A percentile compares a stretch with the other conserved stretches of the same genome.
phyloP scores from a whole-genome alignment of 2,113 vertebrate genomes.

The Caloenas nicobarica region DNA sequence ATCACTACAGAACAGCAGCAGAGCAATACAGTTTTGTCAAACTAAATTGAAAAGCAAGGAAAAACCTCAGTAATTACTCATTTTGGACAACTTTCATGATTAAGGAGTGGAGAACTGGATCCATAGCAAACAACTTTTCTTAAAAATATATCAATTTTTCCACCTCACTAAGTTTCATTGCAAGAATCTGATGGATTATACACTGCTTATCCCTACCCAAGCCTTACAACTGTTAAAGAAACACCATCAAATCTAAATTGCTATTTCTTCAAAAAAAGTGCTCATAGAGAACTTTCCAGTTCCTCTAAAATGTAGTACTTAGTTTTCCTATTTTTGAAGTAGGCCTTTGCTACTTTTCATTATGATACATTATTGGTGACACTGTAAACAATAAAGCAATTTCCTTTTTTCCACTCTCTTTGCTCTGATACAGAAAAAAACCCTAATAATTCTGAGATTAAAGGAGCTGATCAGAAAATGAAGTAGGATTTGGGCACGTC shows the following conservation, averaged over 20 bases:
- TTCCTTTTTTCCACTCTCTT: slow-evolving; percentile 15
- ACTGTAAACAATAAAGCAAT: not conserved
- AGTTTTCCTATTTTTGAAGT: not conserved
- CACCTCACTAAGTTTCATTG: not conserved
- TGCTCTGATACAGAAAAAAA: not conserved
- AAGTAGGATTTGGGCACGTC: not conserved
- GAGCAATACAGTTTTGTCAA: not conserved
- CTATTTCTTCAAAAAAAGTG: not conserved
- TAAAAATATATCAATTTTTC: not conserved
- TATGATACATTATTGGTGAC: not conserved
- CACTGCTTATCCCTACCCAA: not conserved
- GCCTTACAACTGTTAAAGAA: not conserved
- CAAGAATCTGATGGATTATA: not conserved
- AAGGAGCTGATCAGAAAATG: slow-evolving; percentile 33
- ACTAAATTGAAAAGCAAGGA: not conserved
- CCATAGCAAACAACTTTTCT: not conserved
- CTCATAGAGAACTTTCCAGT: not conserved
- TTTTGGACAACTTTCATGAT: not conserved
- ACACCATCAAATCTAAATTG: not conserved
- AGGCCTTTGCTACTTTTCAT: slow-evolving; percentile 1
- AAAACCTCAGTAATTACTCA: not conserved
- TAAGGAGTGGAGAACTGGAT: not conserved
- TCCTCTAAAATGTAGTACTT: not conserved
- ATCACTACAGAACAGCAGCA: not conserved
- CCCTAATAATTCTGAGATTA: slow-evolving; percentile 44